These are phyloP conservation scores for Himantopus leucocephalus DNA, from an alignment of 2,113 vertebrate species.

Conservation along the genomic window DNA sequence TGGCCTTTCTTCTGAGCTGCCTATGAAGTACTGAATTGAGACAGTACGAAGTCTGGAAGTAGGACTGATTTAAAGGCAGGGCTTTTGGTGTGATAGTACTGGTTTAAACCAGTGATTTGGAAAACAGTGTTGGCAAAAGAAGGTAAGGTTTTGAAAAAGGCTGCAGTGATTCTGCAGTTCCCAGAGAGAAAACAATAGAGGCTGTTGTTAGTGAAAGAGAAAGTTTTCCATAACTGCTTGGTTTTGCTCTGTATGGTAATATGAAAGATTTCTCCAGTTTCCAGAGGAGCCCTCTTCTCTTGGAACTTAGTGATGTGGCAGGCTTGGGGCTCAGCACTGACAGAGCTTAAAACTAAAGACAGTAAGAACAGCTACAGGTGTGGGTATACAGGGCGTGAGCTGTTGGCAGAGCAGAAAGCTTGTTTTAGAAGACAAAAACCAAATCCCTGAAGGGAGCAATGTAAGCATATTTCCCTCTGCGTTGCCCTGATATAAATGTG, in stretches of 20 bases:
- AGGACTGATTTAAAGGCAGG: slow-evolving; percentile 82
- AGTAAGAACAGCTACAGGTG: not conserved
- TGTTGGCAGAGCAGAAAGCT: slow-evolving; percentile 82
- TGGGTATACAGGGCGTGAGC: not conserved
- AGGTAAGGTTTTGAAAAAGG: slow-evolving; percentile 82
- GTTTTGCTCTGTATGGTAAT: slow-evolving; percentile 84
- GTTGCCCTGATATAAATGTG: slow-evolving; percentile 1
- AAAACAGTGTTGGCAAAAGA: slow-evolving; percentile 86
- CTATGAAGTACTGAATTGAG: slow-evolving; percentile 83
- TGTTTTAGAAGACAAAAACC: slow-evolving; percentile 81
- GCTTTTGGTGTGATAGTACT: slow-evolving; percentile 79
- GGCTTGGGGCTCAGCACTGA: slow-evolving; percentile 81
- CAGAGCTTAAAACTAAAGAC: slow-evolving; percentile 83
- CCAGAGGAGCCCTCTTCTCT: slow-evolving; percentile 81
- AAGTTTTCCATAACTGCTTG: slow-evolving; percentile 72
- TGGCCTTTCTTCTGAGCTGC: slow-evolving; percentile 83
- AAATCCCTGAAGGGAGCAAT: not conserved
- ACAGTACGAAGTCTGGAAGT: slow-evolving; percentile 82
- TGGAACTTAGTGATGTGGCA: slow-evolving; percentile 74
- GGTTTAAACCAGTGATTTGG: slow-evolving; percentile 82
- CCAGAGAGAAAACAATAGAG: slow-evolving; percentile 75
- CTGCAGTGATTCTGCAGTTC: slow-evolving; percentile 78
- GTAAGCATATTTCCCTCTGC: not conserved
- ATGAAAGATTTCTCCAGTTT: slow-evolving; percentile 82
- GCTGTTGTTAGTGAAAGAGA: slow-evolving; percentile 52